phyloP scores from a whole-genome alignment of 2,113 vertebrate genomes.

The Vulpes lagopus region DNA sequence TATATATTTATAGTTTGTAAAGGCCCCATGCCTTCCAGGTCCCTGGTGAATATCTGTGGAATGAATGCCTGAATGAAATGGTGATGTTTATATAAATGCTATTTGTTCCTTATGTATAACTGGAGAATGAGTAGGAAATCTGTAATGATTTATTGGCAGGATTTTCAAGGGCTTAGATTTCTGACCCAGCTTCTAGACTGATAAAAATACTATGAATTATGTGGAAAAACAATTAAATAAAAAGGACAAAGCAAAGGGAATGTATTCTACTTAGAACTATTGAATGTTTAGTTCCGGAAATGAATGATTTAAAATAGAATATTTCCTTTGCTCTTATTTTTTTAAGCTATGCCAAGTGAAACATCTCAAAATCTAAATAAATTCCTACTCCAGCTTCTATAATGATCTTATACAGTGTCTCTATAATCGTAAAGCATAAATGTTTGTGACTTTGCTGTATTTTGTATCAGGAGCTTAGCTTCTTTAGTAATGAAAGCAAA shows the following conservation, averaged over 20 bases:
- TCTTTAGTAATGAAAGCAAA: slow-evolving; percentile 33
- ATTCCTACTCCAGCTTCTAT: slow-evolving; percentile 27
- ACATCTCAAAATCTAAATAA: slow-evolving; percentile 69
- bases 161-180: slow-evolving; percentile 73
- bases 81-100: slow-evolving; percentile 37
- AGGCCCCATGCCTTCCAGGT: not conserved
- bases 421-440: slow-evolving; percentile 53
- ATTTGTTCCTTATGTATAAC: slow-evolving; percentile 51
- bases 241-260: slow-evolving; percentile 60
- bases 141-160: slow-evolving; percentile 62
- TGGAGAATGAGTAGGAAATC: slow-evolving; percentile 50
- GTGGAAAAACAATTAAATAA: slow-evolving; percentile 69
- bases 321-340: slow-evolving; percentile 65
- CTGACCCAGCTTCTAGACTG: slow-evolving; percentile 64
- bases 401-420: slow-evolving; percentile 57
- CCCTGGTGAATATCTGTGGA: not conserved
- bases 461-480: slow-evolving; percentile 11
- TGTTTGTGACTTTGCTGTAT: slow-evolving; percentile 27
- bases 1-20: not conserved
- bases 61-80: slow-evolving; percentile 23
- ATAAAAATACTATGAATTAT: slow-evolving; percentile 76
- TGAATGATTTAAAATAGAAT: slow-evolving; percentile 70
- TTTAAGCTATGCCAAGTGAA: slow-evolving; percentile 64
- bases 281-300: slow-evolving; percentile 73
- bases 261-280: slow-evolving; percentile 68